Evolutionary conservation across 1,140 invertebrate genomes (phyloP).

Genomic region (Drosophila sulfurigaster): DNA sequence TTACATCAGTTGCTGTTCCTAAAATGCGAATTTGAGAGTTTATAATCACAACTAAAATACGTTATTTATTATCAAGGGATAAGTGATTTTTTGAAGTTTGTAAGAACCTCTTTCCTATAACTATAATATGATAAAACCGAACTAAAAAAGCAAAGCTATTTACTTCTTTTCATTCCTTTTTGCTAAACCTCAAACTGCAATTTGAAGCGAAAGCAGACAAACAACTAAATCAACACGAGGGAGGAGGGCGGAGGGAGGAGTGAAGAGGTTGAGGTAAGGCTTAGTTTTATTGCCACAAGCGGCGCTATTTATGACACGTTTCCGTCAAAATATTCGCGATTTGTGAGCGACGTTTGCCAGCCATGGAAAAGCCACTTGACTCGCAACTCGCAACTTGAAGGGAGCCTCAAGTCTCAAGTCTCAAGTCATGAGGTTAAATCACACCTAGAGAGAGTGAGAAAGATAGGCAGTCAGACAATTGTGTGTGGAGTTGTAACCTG

Average conservation of each 20-base stretch:
- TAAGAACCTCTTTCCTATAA: no score
- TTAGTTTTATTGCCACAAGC: constrained; percentile 64
- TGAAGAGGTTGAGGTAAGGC: constrained; percentile 11
- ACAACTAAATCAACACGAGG: constrained; percentile 10
- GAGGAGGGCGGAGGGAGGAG: not conserved
- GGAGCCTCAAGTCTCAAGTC: constrained; percentile 5
- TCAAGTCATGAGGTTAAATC: constrained; percentile 48
- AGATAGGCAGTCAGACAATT: constrained; percentile 38
- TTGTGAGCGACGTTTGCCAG: constrained; percentile 40
- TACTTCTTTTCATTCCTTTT: no score
- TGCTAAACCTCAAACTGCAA: constrained; percentile 2
- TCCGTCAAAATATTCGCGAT: constrained; percentile 79
- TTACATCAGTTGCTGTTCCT: constrained; percentile 88
- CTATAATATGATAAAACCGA: no score
- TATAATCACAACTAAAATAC: constrained; percentile 37
- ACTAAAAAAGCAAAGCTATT: no score
- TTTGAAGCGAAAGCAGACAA: constrained; percentile 11
- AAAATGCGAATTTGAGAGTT: constrained; percentile 87
- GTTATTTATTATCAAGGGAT: no score
- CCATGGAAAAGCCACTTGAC: constrained; percentile 20
- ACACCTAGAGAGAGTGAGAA: not conserved
- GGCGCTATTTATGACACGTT: constrained; percentile 81
- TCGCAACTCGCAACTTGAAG: constrained; percentile 12
- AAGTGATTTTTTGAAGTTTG: no score
- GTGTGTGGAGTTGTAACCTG: constrained; percentile 25